phyloP scores from a whole-genome alignment of 2,797 vertebrate genomes.

The Dermochelys coriacea region DNA sequence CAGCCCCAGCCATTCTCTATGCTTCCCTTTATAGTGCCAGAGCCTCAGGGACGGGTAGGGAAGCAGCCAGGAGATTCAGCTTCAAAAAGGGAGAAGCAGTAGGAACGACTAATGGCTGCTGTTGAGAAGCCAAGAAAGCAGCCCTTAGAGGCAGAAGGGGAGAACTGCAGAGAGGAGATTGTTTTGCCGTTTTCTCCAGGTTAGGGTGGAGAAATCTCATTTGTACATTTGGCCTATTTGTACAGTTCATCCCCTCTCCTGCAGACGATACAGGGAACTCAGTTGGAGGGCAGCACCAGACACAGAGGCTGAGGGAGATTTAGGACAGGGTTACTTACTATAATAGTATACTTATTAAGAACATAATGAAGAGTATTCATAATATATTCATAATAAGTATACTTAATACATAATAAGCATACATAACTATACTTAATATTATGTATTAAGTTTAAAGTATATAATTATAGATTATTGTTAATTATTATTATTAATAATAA shows the following conservation, averaged over 20 bases:
- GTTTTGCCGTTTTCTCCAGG: no score
- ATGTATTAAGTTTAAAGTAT: no score
- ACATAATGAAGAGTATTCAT: no score
- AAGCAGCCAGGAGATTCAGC: accelerated
- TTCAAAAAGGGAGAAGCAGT: neutral
- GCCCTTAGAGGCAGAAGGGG: neutral
- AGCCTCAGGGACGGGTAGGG: accelerated
- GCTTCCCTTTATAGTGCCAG: accelerated
- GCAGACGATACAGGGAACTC: neutral
- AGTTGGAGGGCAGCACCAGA: slow-evolving; percentile 19
- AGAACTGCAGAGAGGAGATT: neutral
- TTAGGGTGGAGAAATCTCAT: no score
- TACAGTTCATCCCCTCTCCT: neutral
- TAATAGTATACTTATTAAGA: no score
- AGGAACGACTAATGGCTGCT: no score
- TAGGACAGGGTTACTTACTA: slow-evolving; percentile 1
- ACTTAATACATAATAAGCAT: no score
- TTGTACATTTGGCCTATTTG: no score
- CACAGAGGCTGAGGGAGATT: slow-evolving; percentile 4
- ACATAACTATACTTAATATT: no score
- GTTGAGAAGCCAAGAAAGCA: neutral
- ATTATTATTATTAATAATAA: no score
- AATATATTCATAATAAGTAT: no score
- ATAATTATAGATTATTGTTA: no score
- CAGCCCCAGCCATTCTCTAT: neutral